Evolutionary conservation across 2,888 invertebrate genomes (phyloP).

Genomic region (Dione juno): DNA sequence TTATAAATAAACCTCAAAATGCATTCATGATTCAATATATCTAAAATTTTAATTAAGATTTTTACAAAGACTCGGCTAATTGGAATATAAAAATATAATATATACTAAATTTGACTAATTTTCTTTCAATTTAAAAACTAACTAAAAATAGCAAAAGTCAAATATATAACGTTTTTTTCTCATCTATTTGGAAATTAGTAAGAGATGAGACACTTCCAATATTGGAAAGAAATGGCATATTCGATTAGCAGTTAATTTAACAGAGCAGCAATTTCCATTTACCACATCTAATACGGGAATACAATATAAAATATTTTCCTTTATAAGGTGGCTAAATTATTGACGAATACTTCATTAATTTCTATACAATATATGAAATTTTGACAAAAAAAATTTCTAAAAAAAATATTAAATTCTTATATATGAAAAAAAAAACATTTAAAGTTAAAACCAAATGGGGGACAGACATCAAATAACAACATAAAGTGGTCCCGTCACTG

Average conservation of each 20-base stretch:
- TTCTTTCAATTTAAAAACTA: not conserved
- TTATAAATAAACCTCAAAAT: not conserved
- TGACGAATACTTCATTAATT: not conserved
- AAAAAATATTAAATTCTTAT: not conserved
- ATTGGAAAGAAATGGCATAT: not conserved
- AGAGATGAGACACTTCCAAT: not conserved
- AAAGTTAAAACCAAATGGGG: no score
- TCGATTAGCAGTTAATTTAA: slow-evolving; percentile 9
- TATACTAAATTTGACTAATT: slow-evolving; percentile 4
- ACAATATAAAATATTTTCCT: not conserved
- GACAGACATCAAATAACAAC: not conserved
- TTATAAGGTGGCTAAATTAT: slow-evolving; percentile 3
- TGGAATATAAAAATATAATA: slow-evolving; percentile 7
- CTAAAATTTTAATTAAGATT: not conserved
- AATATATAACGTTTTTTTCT: not conserved
- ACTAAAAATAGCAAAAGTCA: not conserved
- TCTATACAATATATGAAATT: not conserved
- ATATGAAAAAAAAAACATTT: not conserved
- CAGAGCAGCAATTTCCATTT: not conserved
- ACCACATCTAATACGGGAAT: slow-evolving; percentile 8
- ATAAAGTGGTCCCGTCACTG: not conserved
- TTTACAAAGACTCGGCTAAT: not conserved
- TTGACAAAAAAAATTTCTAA: no score
- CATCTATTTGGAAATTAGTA: not conserved
- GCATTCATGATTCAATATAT: not conserved